Evolutionary conservation across 2,888 invertebrate genomes (phyloP).

Genomic region (Agrochola litura): DNA sequence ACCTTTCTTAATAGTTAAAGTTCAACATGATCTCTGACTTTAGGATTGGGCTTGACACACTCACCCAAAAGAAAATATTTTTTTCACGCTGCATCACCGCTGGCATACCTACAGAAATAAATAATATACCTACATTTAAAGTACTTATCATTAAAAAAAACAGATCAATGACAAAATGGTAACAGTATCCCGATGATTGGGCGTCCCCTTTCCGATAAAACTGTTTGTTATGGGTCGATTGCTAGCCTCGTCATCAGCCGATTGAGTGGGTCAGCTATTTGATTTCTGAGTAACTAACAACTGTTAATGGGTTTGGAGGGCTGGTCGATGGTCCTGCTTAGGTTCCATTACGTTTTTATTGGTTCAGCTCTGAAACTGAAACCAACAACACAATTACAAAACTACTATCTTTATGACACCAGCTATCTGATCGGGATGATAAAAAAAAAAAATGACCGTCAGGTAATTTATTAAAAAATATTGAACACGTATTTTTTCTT

Average conservation of each 20-base stretch:
- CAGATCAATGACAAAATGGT: conserved; percentile 67
- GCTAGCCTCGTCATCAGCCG: conserved; percentile 38
- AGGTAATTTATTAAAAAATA: too few relatives aligned
- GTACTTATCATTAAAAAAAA: conserved; percentile 46
- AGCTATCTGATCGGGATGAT: too few relatives aligned
- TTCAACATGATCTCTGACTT: not conserved
- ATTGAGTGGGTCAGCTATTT: conserved; percentile 33
- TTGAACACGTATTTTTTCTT: too few relatives aligned
- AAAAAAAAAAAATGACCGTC: too few relatives aligned
- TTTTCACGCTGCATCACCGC: not conserved
- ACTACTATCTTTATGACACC: too few relatives aligned
- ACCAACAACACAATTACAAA: too few relatives aligned
- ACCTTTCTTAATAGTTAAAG: not conserved
- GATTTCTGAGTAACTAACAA: conserved; percentile 13
- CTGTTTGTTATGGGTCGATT: conserved; percentile 48
- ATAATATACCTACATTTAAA: conserved; percentile 22
- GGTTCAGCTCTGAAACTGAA: not conserved
- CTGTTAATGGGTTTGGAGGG: conserved; percentile 26
- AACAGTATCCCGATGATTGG: conserved; percentile 63
- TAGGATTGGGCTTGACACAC: not conserved
- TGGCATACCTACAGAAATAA: too few relatives aligned
- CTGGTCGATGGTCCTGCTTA: not conserved
- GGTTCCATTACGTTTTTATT: not conserved
- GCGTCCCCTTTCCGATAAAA: conserved; percentile 66
- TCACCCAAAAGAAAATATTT: not conserved